These are phyloP conservation scores for Coracopsis vasa DNA, from an alignment of 2,113 vertebrate genomes.

Conservation along the genomic window DNA sequence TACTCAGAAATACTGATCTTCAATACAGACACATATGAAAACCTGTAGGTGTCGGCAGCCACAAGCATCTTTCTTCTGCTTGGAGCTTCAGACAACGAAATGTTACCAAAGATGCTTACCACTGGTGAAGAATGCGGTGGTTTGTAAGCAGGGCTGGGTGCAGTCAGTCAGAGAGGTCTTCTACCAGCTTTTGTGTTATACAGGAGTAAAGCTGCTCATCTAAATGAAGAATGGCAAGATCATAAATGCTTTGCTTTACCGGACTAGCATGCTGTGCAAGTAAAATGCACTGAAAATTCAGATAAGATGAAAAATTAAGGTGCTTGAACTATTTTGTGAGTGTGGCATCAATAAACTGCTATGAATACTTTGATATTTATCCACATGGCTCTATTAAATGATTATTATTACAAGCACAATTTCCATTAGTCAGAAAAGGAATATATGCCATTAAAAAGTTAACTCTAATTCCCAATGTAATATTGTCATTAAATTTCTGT, in stretches of 20 bases:
- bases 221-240: not conserved
- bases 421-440: not conserved
- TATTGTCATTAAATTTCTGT: conserved; percentile 51
- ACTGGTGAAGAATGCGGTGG: not conserved
- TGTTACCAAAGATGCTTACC: rapidly evolving
- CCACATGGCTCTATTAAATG: not conserved
- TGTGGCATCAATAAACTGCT: not conserved
- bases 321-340: not conserved
- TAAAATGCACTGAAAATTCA: not conserved
- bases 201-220: not conserved
- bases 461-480: conserved; percentile 32
- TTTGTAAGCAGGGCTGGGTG: not conserved
- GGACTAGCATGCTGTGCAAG: rapidly evolving
- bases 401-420: not conserved
- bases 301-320: not conserved
- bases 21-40: rapidly evolving
- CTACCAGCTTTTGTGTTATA: not conserved
- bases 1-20: not conserved
- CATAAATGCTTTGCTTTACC: not conserved
- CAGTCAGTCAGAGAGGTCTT: rapidly evolving
- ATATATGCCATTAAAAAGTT: not conserved
- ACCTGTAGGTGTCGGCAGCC: rapidly evolving
- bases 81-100: not conserved
- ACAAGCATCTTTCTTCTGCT: not conserved
- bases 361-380: not conserved